Evolutionary conservation across 2,113 vertebrate genomes (phyloP).

Genomic region (Pseudorhombus dupliciocellatus): DNA sequence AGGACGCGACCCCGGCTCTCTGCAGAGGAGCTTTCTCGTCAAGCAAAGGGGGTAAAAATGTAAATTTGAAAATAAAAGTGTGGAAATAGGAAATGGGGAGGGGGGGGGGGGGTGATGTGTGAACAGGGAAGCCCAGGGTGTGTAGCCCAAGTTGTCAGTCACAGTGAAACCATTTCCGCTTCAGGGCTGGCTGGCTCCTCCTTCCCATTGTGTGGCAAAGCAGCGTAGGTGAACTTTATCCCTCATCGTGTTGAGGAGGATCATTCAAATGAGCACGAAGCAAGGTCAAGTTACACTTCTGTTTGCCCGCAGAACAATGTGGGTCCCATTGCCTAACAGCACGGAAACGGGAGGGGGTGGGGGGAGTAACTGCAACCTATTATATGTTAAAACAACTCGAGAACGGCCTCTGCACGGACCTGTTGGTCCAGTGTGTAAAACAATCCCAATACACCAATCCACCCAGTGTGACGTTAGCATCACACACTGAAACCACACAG

Average conservation of each 20-base stretch:
- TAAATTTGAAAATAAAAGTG: conserved; percentile 36
- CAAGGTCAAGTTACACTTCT: conserved; percentile 71
- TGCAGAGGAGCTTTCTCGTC: conserved; percentile 31
- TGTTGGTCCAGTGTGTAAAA: conserved; percentile 40
- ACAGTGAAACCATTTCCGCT: conserved; percentile 72
- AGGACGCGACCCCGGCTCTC: conserved; percentile 31
- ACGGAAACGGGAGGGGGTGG: not conserved
- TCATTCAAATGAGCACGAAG: conserved; percentile 61
- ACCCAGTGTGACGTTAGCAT: conserved; percentile 26
- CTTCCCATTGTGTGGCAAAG: conserved; percentile 68
- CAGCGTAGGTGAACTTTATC: conserved; percentile 72
- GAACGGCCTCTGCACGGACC: conserved; percentile 48
- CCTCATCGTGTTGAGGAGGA: conserved; percentile 47
- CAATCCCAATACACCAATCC: conserved; percentile 9
- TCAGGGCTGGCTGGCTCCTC: conserved; percentile 74
- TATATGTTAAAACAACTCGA: conserved; percentile 38
- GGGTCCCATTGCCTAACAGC: conserved; percentile 37
- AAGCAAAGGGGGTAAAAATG: conserved; percentile 38
- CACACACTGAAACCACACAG: conserved; percentile 47
- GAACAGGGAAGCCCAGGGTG: conserved; percentile 64
- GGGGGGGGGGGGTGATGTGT: not conserved
- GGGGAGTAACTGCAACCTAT: conserved; percentile 38
- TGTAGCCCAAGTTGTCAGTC: conserved; percentile 65
- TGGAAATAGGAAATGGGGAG: conserved; percentile 4
- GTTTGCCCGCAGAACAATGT: conserved; percentile 53